Base-by-base conservation (phyloP, 2,797 vertebrate species). In the Bovichtus variegatus region DNA sequence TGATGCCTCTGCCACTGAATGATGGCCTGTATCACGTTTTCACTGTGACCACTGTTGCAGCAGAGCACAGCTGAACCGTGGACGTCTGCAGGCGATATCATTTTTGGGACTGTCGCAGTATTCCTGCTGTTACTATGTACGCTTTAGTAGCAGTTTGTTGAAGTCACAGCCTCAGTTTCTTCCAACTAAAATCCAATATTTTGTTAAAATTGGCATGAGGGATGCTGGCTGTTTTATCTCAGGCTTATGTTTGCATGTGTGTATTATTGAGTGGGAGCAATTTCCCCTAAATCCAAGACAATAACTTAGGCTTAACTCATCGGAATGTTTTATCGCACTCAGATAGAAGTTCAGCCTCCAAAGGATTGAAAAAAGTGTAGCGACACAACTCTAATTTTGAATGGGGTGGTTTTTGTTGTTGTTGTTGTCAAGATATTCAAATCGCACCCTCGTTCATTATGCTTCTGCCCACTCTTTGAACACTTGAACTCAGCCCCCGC, bases 121-220 rank as follows among this genome's bases (percentile, higher is more conserved):
- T 71, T 86, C 81, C 82, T 87, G 79, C 81, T 83, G 83, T 73
- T 87, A 44, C 81, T 84, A 88, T 91, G 92, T 84, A 83, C 86
- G 88, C 53, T 87, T 81, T 23, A 23, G 46, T 12, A 54, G 62
- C 71, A 71, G 64, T 84, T 85, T 87, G 71, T 79, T 84, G 57
- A 81, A 83, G 71, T 85, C 51, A 2, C 31, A 40, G 58, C 29
- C 55, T 79, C 49, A 29, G 3, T 63, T 87, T 15, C 63, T 21
- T 65, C 60, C 41, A 53, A 47, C 38, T 74, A 23, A 77, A 80
- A 43, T 38, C 29, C 19, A 19, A 2, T 31, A 23, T 64, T 29
- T 47, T 68, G 31, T 29, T n/a, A 29, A 40, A 60, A 70, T 36
- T 55, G 27, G 11, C 19, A 31, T 3, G 18, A 43, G 12, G n/a